phyloP scores from a whole-genome alignment of 2,113 vertebrate species.

The Oreotrochilus melanogaster region DNA sequence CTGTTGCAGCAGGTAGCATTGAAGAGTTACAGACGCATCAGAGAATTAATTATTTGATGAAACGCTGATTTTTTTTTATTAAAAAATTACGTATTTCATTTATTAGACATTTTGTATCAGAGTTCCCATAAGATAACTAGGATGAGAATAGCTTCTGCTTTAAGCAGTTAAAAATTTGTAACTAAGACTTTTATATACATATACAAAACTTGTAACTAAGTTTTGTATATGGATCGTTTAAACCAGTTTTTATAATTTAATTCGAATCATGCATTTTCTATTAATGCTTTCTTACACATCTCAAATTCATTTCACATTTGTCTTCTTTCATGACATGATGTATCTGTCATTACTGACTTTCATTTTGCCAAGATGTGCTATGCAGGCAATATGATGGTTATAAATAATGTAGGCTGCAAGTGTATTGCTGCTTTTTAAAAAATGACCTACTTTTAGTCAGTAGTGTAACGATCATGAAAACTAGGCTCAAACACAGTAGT shows the following conservation, averaged over 20 bases:
- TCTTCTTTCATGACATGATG: background rate
- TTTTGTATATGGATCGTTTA: background rate
- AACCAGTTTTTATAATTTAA: background rate
- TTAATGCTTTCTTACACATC: background rate
- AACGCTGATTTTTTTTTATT: background rate
- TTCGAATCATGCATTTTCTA: background rate
- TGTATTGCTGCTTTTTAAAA: background rate
- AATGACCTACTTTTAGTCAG: constrained; percentile 10
- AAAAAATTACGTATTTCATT: background rate
- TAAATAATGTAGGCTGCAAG: background rate
- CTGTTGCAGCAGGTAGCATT: background rate
- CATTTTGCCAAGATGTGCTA: background rate
- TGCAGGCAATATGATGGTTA: background rate
- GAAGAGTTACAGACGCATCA: background rate
- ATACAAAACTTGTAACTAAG: background rate
- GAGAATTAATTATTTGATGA: background rate
- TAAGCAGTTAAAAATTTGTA: background rate
- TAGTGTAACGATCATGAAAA: background rate
- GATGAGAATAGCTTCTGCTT: background rate
- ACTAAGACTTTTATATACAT: background rate
- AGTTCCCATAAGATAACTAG: background rate
- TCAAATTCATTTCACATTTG: background rate
- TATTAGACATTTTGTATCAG: background rate
- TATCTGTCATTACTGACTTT: background rate
- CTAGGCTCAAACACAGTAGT: background rate